These are phyloP conservation scores for Sinocyclocheilus grahami DNA, from an alignment of 2,113 vertebrate species.

Conservation along the genomic window DNA sequence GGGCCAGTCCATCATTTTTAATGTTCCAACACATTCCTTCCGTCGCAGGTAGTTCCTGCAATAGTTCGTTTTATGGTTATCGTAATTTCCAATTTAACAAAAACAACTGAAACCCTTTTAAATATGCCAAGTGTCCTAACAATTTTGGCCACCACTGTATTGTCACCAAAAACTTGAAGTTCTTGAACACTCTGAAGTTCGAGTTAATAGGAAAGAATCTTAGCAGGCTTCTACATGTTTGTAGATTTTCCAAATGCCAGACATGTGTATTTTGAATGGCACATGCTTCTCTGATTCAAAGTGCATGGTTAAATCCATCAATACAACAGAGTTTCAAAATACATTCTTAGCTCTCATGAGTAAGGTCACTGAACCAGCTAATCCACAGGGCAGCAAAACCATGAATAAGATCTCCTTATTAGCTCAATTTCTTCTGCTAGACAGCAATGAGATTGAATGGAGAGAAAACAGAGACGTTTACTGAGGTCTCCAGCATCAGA, in stretches of 20 bases:
- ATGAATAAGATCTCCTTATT: not conserved
- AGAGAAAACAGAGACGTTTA: not conserved
- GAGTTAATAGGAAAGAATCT: not conserved
- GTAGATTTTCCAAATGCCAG: not conserved
- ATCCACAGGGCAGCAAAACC: not conserved
- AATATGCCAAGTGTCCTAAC: too few species aligned
- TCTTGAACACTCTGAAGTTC: not conserved
- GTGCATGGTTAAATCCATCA: not conserved
- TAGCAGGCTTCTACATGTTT: too few species aligned
- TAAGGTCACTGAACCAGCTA: not conserved
- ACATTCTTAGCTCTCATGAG: not conserved
- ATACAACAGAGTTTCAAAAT: not conserved
- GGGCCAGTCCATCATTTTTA: too few species aligned
- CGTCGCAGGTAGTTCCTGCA: too few species aligned
- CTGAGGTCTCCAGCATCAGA: not conserved
- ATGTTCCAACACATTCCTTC: too few species aligned
- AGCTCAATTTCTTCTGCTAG: not conserved
- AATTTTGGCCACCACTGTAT: too few species aligned
- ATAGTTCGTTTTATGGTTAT: too few species aligned
- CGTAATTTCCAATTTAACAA: too few species aligned
- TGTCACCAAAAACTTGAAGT: not conserved
- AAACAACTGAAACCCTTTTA: too few species aligned
- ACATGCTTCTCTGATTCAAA: not conserved
- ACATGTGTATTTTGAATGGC: not conserved
- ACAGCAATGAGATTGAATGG: not conserved